Evolutionary conservation across 2,113 vertebrate genomes (phyloP).

Genomic region (Petrocephalus microphthalmus): DNA sequence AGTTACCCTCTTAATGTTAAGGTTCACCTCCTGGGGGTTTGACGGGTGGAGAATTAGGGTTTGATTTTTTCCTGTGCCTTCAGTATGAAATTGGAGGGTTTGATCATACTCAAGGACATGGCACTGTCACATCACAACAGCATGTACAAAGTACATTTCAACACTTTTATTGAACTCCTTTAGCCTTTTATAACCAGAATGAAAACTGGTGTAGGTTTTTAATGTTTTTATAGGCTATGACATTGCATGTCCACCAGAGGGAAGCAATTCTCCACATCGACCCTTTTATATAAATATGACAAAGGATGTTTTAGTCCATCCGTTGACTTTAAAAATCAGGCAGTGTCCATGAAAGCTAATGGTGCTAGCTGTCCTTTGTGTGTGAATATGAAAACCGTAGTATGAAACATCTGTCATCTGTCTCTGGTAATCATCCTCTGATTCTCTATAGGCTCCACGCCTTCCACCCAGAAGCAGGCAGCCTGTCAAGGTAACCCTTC

Average conservation of each 20-base stretch:
- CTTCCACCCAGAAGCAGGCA: conserved; percentile 30
- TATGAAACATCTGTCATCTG: not conserved
- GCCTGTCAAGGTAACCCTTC: conserved; percentile 43
- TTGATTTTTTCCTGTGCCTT: not conserved
- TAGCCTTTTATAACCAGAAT: not conserved
- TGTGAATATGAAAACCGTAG: not conserved
- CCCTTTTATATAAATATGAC: not conserved
- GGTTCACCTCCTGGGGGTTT: too few species aligned
- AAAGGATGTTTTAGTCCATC: not conserved
- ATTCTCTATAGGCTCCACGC: conserved; percentile 27
- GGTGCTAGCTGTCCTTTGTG: not conserved
- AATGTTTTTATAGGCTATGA: not conserved
- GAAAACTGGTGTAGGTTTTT: not conserved
- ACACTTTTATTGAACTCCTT: not conserved
- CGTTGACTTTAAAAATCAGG: not conserved
- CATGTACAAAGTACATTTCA: not conserved
- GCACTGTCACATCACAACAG: not conserved
- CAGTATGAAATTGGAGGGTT: not conserved
- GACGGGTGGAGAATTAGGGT: not conserved
- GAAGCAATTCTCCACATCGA: not conserved
- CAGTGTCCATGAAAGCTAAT: not conserved
- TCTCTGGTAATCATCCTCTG: conserved; percentile 40
- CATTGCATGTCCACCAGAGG: not conserved
- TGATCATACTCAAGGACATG: not conserved
- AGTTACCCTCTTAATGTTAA: too few species aligned